phyloP scores from a whole-genome alignment of 2,888 invertebrate genomes.

The Helleia helle region DNA sequence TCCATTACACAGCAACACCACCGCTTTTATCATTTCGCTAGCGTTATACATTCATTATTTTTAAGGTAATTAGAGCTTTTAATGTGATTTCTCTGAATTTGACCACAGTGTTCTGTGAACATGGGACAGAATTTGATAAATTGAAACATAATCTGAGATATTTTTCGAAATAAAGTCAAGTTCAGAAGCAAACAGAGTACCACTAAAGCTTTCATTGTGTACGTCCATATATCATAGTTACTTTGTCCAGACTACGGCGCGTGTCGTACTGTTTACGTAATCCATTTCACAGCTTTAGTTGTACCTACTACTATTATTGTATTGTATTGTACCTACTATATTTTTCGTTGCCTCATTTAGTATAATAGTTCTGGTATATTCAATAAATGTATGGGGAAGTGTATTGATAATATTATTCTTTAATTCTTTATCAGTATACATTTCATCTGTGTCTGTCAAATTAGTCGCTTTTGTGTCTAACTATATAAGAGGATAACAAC shows the following conservation, averaged over 20 bases:
- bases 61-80: neutral
- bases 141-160: neutral
- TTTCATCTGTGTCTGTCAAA: neutral
- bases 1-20: slow-evolving; percentile 32
- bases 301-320: too few species aligned
- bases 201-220: neutral
- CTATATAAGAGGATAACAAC: slow-evolving; percentile 24
- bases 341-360: slow-evolving; percentile 17
- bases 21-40: slow-evolving; percentile 21
- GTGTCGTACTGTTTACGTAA: slow-evolving; percentile 14
- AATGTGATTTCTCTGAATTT: slow-evolving; percentile 6
- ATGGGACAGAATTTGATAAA: neutral
- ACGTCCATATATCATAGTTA: neutral
- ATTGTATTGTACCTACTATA: slow-evolving; percentile 12
- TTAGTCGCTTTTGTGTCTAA: slow-evolving; percentile 24
- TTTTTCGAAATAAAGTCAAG: neutral
- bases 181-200: neutral
- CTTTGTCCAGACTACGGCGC: neutral
- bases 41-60: neutral
- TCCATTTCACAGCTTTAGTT: slow-evolving; percentile 14
- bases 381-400: neutral
- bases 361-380: neutral
- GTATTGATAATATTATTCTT: neutral
- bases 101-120: neutral
- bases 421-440: neutral